Evolutionary conservation across 2,113 vertebrate genomes (phyloP), one percentile per base, ranked within the genome.

Genomic region (Pseudorectes ferrugineus): DNA sequence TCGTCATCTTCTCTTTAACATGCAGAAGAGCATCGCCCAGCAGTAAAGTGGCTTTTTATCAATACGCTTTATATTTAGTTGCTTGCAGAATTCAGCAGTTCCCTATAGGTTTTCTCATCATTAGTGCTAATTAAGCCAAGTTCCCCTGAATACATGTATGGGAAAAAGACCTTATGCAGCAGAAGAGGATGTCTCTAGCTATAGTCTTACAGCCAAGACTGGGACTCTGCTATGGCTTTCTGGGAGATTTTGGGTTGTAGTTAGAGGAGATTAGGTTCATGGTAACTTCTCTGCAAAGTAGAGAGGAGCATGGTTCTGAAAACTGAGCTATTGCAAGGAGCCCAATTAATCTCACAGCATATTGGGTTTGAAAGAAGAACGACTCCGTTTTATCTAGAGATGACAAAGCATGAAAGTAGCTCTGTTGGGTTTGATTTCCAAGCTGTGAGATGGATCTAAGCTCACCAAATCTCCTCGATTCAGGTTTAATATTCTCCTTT

Each of bases 121-220:
- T 95, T 94, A 86, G 72, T 84, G 68, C 61, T 95, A 95, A 95
- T 95, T 97, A 93, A 86, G n/a, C 51, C 33, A 63, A 49, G 40
- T 74, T 92, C 40, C 48, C 61, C 75, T 85, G 74, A 83, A 93
- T 83, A 35, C 4, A 2, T 24, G 12, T 36, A 70, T 80, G 38
- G 6, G 58, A 31, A 68, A 70, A 82, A 80, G 74, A 3, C 12
- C 12, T 73, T 54, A 25, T 1, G 15, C 51, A 71, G 67, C 31
- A 62, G 58, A 82, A 36, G 19, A 55, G 71, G 9, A 14, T 61
- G 40, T 77, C 13, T 83, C 10, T 72, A 76, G 23, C 25, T 86
- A 0, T 4, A 33, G n/a, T 28, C 48, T 63, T 63, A 16, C 0
- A 72, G 71, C 17, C 21, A 45, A 35, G 36, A 29, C n/a, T 85